Percentiles rank a stretch among this genome's conserved stretches.
Evolutionary conservation across 2,113 vertebrate genomes (phyloP).

Genomic region (Neoarius graeffei): DNA sequence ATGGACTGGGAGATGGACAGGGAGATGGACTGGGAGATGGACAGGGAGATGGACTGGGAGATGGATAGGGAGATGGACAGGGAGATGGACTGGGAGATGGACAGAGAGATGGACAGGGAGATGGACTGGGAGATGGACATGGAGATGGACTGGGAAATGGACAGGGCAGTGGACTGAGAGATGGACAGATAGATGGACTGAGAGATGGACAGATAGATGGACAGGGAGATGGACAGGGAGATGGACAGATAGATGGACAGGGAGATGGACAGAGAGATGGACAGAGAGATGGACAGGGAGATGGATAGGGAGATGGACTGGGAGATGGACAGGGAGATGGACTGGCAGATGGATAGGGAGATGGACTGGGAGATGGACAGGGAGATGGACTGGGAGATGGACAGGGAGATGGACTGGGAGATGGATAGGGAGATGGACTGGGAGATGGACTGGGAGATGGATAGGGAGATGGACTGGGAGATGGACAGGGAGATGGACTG

Average conservation of each 20-base stretch:
- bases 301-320: neutral
- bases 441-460: neutral
- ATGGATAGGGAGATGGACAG: neutral
- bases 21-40: neutral
- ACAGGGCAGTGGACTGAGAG: neutral
- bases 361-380: no score
- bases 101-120: neutral
- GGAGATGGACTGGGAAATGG: no score
- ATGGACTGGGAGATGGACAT: neutral
- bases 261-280: neutral
- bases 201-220: no score
- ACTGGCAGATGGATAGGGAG: neutral
- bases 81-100: neutral
- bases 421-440: no score
- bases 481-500: neutral
- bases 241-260: no score
- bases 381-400: no score
- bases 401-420: no score
- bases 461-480: neutral
- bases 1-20: no score
- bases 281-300: no score
- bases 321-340: neutral
- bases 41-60: neutral
- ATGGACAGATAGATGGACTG: neutral
- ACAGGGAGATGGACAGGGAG: no score